Evolutionary conservation across 2,113 vertebrate species (phyloP).

Genomic region (Delphinapterus leucas): DNA sequence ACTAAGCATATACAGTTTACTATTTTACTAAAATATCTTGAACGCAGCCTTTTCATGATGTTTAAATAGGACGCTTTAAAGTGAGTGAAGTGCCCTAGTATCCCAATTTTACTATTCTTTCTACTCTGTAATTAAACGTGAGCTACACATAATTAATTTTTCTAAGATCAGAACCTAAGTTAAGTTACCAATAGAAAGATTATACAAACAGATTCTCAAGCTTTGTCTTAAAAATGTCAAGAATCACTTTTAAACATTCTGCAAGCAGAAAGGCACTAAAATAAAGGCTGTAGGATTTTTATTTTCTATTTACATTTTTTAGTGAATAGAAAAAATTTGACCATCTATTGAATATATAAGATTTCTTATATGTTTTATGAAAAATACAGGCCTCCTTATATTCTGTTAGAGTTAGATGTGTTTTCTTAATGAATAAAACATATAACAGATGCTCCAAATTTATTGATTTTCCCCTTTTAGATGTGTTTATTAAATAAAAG

Average conservation of each 20-base stretch:
- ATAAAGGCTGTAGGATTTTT: not conserved
- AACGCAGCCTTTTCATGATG: constrained; percentile 15
- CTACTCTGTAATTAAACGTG: constrained; percentile 39
- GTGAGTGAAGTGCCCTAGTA: constrained; percentile 36
- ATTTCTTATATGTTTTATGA: not conserved
- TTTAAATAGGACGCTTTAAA: constrained; percentile 29
- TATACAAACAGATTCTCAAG: constrained; percentile 42
- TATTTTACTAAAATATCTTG: constrained; percentile 41
- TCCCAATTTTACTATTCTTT: not conserved
- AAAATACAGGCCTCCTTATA: not conserved
- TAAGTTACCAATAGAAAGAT: constrained; percentile 2
- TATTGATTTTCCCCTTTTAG: not conserved
- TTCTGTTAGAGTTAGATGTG: not conserved
- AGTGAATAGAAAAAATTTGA: not conserved
- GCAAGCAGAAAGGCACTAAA: not conserved
- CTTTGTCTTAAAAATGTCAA: constrained; percentile 37
- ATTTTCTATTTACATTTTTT: not conserved
- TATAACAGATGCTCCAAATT: not conserved
- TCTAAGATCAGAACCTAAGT: constrained; percentile 19
- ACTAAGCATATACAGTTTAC: not conserved
- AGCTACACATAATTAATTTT: not conserved
- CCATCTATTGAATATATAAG: not conserved
- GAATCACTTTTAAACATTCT: not conserved
- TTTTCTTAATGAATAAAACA: not conserved
- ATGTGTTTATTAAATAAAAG: not conserved